These are phyloP conservation scores for Cololabis saira DNA, from an alignment of 2,113 vertebrate species.

Conservation along the genomic window DNA sequence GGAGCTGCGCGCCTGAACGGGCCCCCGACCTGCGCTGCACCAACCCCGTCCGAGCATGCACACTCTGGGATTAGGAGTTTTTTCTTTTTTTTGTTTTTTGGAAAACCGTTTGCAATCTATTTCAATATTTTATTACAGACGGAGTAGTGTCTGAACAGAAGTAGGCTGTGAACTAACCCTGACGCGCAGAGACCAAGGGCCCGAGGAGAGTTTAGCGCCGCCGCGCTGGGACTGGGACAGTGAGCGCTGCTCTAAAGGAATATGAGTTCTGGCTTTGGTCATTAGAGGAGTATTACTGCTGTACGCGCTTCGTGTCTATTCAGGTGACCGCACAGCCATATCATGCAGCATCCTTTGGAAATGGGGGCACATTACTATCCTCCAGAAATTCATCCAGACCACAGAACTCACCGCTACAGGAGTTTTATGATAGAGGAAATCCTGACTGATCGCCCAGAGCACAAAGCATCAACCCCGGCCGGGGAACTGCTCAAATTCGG, in stretches of 20 bases:
- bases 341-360: constrained; percentile 92
- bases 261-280: constrained; percentile 41
- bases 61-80: constrained; percentile 8
- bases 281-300: constrained; percentile 31
- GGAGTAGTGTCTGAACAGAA: not conserved
- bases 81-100: not conserved
- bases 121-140: not conserved
- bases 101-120: not conserved
- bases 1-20: constrained; percentile 33
- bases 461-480: constrained; percentile 86
- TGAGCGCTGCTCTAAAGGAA: constrained; percentile 24
- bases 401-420: constrained; percentile 94
- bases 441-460: constrained; percentile 90
- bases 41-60: constrained; percentile 36
- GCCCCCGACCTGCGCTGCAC: not conserved
- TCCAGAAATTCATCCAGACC: constrained; percentile 87
- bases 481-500: constrained; percentile 96
- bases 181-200: not conserved
- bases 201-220: constrained; percentile 31
- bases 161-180: not conserved
- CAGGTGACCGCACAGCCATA: constrained; percentile 48
- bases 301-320: constrained; percentile 19
- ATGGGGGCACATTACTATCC: constrained; percentile 88
- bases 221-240: constrained; percentile 13
- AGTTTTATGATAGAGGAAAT: constrained; percentile 99